Conservation (phyloP, 92 coral and sea anemone genomes). For the Epizoanthus stellaris region DNA sequence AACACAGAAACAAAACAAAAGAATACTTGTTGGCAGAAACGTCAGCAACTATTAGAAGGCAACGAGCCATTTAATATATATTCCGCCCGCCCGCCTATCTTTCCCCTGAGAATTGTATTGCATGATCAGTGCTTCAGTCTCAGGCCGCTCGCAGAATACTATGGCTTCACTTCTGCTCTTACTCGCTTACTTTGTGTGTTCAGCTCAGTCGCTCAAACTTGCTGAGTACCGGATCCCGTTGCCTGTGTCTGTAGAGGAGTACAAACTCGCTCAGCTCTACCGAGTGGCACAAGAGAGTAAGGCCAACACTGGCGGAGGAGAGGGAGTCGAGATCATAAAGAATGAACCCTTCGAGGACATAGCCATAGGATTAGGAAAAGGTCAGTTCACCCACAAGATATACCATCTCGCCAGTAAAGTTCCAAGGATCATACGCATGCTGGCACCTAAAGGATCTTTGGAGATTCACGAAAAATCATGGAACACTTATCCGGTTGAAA, state of each 20-base stretch:
- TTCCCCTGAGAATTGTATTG: no score
- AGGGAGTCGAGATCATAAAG: conserved; percentile 80
- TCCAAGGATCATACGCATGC: conserved; percentile 65
- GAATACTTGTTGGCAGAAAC: no score
- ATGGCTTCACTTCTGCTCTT: background rate
- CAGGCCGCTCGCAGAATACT: no score
- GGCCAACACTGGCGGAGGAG: conserved; percentile 97
- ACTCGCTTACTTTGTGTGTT: background rate
- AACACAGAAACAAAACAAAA: no score
- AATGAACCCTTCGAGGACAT: conserved; percentile 77
- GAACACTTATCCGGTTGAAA: conserved; percentile 90
- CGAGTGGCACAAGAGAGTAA: conserved; percentile 95
- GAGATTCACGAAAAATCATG: conserved; percentile 91
- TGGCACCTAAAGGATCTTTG: conserved; percentile 89
- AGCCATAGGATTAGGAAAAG: conserved; percentile 16
- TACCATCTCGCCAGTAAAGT: conserved; percentile 76
- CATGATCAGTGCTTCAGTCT: no score
- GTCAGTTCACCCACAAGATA: conserved; percentile 88
- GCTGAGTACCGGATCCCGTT: conserved; percentile 81
- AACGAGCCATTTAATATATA: no score
- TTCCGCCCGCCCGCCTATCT: no score
- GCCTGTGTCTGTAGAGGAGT: conserved; percentile 85
- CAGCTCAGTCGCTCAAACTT: background rate
- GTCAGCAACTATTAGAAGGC: no score
- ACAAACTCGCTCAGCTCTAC: conserved; percentile 87